Percentiles rank a stretch among this genome's conserved stretches.
These are phyloP conservation scores for Chelon labrosus DNA, from an alignment of 2,797 vertebrate species.

Conservation along the genomic window DNA sequence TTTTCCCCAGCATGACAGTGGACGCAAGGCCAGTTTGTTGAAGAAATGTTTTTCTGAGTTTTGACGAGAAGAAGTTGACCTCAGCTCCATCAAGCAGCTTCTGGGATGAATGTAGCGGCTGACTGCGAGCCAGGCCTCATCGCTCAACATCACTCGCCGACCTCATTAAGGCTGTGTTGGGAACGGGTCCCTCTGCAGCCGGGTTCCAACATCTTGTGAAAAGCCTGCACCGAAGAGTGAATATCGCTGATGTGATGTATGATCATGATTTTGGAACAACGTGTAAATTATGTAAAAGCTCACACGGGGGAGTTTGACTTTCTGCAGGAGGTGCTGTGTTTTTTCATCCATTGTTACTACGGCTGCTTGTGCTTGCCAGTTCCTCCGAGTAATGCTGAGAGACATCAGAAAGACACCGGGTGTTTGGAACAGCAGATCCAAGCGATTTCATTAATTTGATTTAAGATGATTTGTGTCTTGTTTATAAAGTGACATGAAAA, in stretches of 20 bases:
- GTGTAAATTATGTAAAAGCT: not conserved
- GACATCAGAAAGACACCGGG: constrained; percentile 3
- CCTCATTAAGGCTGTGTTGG: not conserved
- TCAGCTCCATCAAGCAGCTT: not conserved
- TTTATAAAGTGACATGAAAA: constrained; percentile 1
- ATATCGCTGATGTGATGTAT: constrained; percentile 1
- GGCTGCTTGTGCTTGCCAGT: not conserved
- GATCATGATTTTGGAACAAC: not conserved
- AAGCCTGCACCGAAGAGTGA: not conserved
- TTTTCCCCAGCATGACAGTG: too few relatives aligned
- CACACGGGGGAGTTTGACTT: not conserved
- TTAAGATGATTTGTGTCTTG: not conserved
- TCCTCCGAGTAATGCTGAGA: not conserved
- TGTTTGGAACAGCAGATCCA: constrained; percentile 16
- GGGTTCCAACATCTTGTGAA: not conserved
- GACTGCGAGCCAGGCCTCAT: too few relatives aligned
- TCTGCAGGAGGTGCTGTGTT: constrained; percentile 28
- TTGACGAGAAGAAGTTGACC: not conserved
- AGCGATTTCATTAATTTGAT: constrained; percentile 11
- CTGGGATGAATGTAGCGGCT: not conserved
- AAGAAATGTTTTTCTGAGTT: not conserved
- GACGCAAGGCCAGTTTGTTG: not conserved
- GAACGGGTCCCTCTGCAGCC: not conserved
- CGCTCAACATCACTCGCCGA: not conserved
- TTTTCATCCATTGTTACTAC: not conserved